Conservation (phyloP, 2,888 invertebrate genomes). For the Acleris laterana region DNA sequence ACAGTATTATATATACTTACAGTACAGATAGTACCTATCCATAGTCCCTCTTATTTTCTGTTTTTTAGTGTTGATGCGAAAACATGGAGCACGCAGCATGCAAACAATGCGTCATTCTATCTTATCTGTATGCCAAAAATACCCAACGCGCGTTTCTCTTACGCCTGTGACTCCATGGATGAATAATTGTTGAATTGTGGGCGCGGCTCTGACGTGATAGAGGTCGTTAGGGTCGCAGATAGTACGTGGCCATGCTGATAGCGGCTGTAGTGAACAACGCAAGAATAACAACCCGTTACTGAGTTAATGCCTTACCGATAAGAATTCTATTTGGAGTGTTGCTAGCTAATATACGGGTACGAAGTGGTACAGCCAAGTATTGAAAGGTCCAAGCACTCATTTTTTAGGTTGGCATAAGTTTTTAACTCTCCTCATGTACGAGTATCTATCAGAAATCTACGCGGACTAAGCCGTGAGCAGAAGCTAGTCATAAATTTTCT, state of each 20-base stretch:
- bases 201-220: conserved; percentile 68
- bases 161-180: conserved; percentile 3
- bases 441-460: no score
- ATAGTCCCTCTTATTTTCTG: no score
- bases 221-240: conserved; percentile 52
- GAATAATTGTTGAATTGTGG: conserved; percentile 45
- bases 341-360: neutral
- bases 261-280: conserved; percentile 48
- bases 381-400: no score
- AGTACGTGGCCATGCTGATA: conserved; percentile 56
- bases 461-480: no score
- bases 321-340: conserved; percentile 21
- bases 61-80: no score
- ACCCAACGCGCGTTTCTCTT: neutral
- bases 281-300: conserved; percentile 68
- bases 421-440: no score
- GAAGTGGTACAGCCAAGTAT: conserved; percentile 19
- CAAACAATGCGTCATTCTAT: conserved; percentile 2
- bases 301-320: conserved; percentile 9
- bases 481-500: no score
- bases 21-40: no score
- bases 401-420: no score
- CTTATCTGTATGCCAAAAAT: neutral
- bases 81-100: neutral
- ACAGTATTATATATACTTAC: no score